Conservation (phyloP, 2,888 invertebrate species). For the Drosophila siamana region DNA sequence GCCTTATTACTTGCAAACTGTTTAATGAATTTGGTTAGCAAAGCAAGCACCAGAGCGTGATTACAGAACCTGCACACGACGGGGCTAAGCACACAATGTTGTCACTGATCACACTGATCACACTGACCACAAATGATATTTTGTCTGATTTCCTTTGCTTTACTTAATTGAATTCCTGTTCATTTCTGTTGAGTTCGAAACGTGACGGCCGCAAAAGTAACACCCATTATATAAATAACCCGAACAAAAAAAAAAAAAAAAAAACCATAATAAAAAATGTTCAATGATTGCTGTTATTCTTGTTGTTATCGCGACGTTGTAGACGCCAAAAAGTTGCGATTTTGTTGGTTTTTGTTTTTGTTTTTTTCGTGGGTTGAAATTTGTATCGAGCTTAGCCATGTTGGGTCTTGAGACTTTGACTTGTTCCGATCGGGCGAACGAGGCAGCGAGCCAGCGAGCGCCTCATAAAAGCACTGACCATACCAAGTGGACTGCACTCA, state of each 20-base stretch:
- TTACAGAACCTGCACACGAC: slow-evolving; percentile 4
- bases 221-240: slow-evolving; percentile 60
- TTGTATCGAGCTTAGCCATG: slow-evolving; percentile 26
- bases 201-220: slow-evolving; percentile 52
- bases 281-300: slow-evolving; percentile 46
- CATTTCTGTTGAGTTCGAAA: slow-evolving; percentile 33
- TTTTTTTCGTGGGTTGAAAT: slow-evolving; percentile 17
- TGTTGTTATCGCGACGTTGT: slow-evolving; percentile 25
- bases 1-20: not conserved
- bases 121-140: slow-evolving; percentile 43
- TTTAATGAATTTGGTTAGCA: not conserved
- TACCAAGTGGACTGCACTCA: slow-evolving; percentile 8
- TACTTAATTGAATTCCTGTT: slow-evolving; percentile 32
- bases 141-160: slow-evolving; percentile 20
- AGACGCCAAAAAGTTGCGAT: slow-evolving; percentile 23
- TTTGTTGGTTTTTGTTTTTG: slow-evolving; percentile 20
- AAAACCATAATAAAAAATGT: slow-evolving; percentile 10
- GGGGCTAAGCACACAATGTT: slow-evolving; percentile 16
- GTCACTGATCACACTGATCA: slow-evolving; percentile 24
- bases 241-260: not conserved
- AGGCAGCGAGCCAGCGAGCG: not conserved
- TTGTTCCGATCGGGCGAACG: not conserved
- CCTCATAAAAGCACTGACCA: slow-evolving; percentile 23
- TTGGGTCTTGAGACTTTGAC: slow-evolving; percentile 21
- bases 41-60: not conserved